Percentiles rank a stretch among this genome's conserved stretches.
phyloP scores from a whole-genome alignment of 2,113 vertebrate genomes.

The Ciconia boyciana region DNA sequence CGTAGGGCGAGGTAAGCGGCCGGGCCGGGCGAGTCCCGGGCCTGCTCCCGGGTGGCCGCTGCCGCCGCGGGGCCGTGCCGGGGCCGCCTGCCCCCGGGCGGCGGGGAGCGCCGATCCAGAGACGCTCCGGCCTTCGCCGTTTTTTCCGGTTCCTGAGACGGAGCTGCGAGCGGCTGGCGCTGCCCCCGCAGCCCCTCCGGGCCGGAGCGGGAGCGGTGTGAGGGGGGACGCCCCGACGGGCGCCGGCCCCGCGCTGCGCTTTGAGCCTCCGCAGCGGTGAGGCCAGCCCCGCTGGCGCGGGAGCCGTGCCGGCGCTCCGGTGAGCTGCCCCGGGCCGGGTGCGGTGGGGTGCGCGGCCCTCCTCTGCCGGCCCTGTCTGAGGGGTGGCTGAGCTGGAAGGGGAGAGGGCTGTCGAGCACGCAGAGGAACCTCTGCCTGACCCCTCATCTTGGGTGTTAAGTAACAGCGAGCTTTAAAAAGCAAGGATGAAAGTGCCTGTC shows the following conservation, averaged over 20 bases:
- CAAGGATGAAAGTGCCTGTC: fast-evolving
- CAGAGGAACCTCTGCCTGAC: background rate
- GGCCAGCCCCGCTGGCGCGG: background rate
- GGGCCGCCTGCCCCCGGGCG: background rate
- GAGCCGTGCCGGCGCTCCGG: too few relatives aligned
- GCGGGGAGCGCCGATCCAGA: too few relatives aligned
- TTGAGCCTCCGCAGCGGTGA: background rate
- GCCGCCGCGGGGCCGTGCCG: background rate
- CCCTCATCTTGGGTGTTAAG: background rate
- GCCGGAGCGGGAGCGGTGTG: background rate
- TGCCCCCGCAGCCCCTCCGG: too few relatives aligned
- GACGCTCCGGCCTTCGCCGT: too few relatives aligned
- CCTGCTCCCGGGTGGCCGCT: background rate
- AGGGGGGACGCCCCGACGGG: background rate
- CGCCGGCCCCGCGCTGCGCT: background rate
- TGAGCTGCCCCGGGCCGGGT: too few relatives aligned
- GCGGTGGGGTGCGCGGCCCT: background rate
- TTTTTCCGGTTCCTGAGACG: background rate
- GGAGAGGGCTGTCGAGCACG: background rate
- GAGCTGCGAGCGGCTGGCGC: background rate
- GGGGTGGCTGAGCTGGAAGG: background rate
- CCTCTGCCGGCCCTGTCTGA: background rate
- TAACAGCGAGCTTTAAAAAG: too few relatives aligned
- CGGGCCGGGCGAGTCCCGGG: background rate
- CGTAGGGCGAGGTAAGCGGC: background rate